Percentiles rank a stretch among this genome's conserved stretches.
phyloP scores from a whole-genome alignment of 2,888 invertebrate species.

The Spilarctia lutea region DNA sequence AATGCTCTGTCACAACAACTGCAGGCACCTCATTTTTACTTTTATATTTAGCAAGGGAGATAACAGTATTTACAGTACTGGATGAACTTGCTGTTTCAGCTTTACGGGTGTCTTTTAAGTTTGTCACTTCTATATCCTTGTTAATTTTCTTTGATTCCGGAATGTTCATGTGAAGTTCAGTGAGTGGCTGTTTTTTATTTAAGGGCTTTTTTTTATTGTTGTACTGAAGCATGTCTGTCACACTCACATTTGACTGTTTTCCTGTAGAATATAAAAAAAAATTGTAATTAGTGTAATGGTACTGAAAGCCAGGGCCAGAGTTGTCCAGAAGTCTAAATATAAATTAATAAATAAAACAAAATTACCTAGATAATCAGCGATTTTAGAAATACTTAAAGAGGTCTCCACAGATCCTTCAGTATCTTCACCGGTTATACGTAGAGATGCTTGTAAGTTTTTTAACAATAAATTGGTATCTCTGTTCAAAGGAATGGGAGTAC shows the following conservation, averaged over 20 bases:
- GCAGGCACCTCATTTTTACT: constrained; percentile 59
- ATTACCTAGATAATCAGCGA: constrained; percentile 78
- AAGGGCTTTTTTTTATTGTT: constrained; percentile 61
- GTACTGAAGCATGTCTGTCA: constrained; percentile 71
- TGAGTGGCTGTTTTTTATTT: constrained; percentile 67
- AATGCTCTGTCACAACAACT: constrained; percentile 59
- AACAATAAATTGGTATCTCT: constrained; percentile 67
- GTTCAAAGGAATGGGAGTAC: constrained; percentile 37
- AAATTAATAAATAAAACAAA: not conserved
- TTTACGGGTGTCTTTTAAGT: constrained; percentile 67
- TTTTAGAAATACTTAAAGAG: constrained; percentile 78
- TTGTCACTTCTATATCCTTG: constrained; percentile 60
- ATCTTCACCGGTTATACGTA: constrained; percentile 64
- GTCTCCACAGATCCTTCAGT: constrained; percentile 70
- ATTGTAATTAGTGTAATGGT: not conserved
- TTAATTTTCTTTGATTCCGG: constrained; percentile 55
- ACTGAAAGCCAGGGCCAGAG: not conserved
- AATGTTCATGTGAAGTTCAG: constrained; percentile 69
- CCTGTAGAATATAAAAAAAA: constrained; percentile 57
- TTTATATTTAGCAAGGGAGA: constrained; percentile 63
- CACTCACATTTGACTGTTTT: constrained; percentile 74
- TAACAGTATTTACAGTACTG: constrained; percentile 71
- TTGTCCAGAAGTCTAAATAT: not conserved
- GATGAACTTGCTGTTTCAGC: constrained; percentile 70
- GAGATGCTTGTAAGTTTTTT: constrained; percentile 65